Base-by-base conservation (phyloP, 1,140 invertebrate species). In the Mizuhopecten yessoensis region DNA sequence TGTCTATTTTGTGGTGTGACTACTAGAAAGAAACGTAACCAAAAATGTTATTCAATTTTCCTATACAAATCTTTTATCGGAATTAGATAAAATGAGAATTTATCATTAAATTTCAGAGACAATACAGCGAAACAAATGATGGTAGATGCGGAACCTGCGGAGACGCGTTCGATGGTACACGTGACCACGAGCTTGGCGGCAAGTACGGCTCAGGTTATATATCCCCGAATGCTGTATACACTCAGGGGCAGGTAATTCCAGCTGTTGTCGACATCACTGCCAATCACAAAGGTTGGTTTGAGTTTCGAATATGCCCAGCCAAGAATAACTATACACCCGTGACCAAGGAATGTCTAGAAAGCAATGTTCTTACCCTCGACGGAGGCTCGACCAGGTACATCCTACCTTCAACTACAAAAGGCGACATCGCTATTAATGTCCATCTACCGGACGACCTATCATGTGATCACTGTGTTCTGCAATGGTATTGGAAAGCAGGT, bases 401-500 rank as follows among this genome's bases (percentile, higher is more conserved):
- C 57, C 57, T 75, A 1, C 23, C 57, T 17, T 0, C 1, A 9
- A 29, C 5, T 17, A n/a, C 29, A 3, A n/a, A 7, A 75, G 57
- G 23, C 5, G 23, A n/a, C 5, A 75, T 75, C n/a, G 0, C 20
- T 13, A 75, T 75, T 5, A 11, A 11, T 29, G 57, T 75, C 95
- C 33, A 91, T 33, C 96, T 99, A 86, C 98, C 98, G 0, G 96
- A 98, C 0, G 98, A 98, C 92, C 94, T 98, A 0, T 98, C 98
- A 0, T 99, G 98, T 94, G 97, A 98, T 0, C 98, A 98, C 91
- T 99, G 98, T 94, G 98, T 99, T 0, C 95, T 99, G 0, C 98
- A 98, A 94, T 99, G 98, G 98, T 98, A 97, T 89, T 99, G 99
- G 95, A 98, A 98, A 91, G 98, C 98, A 93, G 98, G 98, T 98